Base-by-base conservation (phyloP, 2,113 vertebrate species). In the Anolis carolinensis region DNA sequence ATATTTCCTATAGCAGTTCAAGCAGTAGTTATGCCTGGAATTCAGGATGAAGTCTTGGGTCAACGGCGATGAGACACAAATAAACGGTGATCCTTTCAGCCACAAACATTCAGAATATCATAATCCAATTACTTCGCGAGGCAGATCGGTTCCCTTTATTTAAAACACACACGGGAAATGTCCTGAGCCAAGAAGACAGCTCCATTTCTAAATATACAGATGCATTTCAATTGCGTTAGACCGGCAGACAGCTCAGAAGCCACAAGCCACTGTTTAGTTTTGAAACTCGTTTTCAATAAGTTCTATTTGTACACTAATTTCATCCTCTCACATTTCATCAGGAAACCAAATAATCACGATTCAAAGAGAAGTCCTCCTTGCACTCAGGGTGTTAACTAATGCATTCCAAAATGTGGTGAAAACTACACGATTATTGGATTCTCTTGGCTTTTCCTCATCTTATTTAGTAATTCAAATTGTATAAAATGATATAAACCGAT, bases 271-370 rank as follows among this genome's bases (percentile, higher is more conserved):
- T 82, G 85, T 95, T 95, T 74, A 87, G 78, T 80, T 93, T 82
- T 71, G 81, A 91, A 94, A 94, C 20, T 76, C 90, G 87, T 81
- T 94, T 95, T 73, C 93, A 89, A 89, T 90, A 86, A 94, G 92
- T 82, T 55, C 9, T 62, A 93, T 90, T 94, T 94, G 92, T 78
- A 95, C 0, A 0, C 78, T 90, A 94, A 87, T 93, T 86, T 90
- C 87, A 85, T 90, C 92, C 78, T 88, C 91, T 93, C 89, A 89
- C 88, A 87, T 93, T 95, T 91, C 80, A 86, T 20, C 74, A 76
- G 1, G 93, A 89, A 90, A 65, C 71, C 23, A 94, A 92, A 93
- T 93, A 84, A n/a, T 86, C 52, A 36, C 30, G 89, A 94, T 89
- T 23, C 90, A 91, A 65, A 76, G 82, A 83, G 85, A 91, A 89